Conservation (phyloP, 1,140 invertebrate genomes). For the Paraescarpia echinospica region DNA sequence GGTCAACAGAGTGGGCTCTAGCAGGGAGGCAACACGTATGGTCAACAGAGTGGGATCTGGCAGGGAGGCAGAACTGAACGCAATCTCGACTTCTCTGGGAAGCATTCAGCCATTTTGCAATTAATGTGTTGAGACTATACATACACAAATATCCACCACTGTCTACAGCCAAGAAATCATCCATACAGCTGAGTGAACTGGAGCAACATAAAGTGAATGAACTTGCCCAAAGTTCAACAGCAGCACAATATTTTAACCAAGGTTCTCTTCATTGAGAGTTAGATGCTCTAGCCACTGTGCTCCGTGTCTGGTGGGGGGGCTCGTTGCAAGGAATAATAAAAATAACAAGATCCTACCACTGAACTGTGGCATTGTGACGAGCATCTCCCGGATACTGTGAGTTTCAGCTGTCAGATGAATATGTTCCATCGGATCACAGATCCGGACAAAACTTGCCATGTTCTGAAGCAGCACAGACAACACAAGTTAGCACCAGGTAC, state of each 20-base stretch:
- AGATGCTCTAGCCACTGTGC: too few species aligned
- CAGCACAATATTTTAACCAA: too few species aligned
- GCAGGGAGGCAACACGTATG: slow-evolving; percentile 28
- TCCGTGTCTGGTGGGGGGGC: neutral
- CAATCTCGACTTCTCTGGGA: too few species aligned
- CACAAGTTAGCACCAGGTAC: neutral
- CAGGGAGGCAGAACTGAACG: slow-evolving; percentile 23
- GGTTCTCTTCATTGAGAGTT: too few species aligned
- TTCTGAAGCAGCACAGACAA: neutral
- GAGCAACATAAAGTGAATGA: too few species aligned
- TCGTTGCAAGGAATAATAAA: too few species aligned
- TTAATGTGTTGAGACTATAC: too few species aligned
- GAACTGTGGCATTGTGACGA: neutral
- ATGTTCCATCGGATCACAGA: neutral
- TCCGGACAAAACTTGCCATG: neutral
- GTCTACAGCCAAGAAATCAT: too few species aligned
- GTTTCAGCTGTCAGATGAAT: slow-evolving; percentile 16
- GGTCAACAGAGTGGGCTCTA: slow-evolving; percentile 17
- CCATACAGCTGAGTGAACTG: too few species aligned
- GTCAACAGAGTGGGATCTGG: neutral
- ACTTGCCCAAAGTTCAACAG: too few species aligned
- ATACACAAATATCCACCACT: too few species aligned
- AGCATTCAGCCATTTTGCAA: too few species aligned
- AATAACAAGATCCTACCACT: slow-evolving; percentile 30
- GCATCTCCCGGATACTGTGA: neutral